Base-by-base conservation (phyloP, 2,113 vertebrate species). In the Spea bombifrons region DNA sequence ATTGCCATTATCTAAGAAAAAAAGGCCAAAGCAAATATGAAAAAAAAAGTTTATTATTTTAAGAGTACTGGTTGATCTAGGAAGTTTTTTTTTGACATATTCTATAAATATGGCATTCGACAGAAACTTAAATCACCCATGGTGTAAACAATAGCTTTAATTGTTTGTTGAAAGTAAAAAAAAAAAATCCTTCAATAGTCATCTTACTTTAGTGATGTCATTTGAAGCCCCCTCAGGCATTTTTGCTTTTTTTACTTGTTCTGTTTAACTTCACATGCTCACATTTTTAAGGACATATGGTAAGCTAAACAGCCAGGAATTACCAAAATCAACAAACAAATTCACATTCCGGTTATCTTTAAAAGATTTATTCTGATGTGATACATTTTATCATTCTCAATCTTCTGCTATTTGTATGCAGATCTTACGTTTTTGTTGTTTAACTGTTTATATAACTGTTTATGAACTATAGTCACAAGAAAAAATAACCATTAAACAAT, bases 1-100 rank as follows among this genome's bases (percentile, higher is more conserved):
- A 81, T 84, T 52, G 12, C 71, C 87, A 83, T 83, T 77, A 71
- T 80, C 78, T 82, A 81, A 85, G 84, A 85, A 80, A 87, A 87
- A 86, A 82, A 82, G 83, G 46, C 30, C 67, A 81, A 30, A 84
- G 66, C 43, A 52, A 83, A 84, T 83, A 80, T 52, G 68, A 17
- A 7, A 84, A 73, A 70, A 43, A 7, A 84, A 73, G 50, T 69
- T 81, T 80, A 74, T 74, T 84, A 76, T 85, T 67, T 55, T 74
- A 67, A 16, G 67, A 61, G 3, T 0, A 3, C 12, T 46, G 30
- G 0, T 67, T 50, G 66, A 3, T 15, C 76, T 3, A 53, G 61
- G 66, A 80, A 81, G 12, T 52, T 63, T 73, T 30, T 30, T 30
- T 30, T 16, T 52, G 17, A 71, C 8, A 7, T 4, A 15, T 76